Evolutionary conservation across 2,113 vertebrate genomes (phyloP).

Genomic region (Numida meleagris): DNA sequence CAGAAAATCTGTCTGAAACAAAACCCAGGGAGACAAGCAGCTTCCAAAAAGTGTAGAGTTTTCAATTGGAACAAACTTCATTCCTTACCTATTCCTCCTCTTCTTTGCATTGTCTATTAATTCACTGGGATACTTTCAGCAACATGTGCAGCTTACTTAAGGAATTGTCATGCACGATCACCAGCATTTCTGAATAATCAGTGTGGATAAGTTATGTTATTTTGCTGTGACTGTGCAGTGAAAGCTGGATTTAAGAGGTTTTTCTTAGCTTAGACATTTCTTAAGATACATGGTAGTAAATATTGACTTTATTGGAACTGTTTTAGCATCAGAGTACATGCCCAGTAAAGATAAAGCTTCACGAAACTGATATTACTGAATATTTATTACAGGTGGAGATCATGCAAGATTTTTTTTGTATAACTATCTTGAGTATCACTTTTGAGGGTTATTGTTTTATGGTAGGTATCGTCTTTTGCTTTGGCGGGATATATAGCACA

Average conservation of each 20-base stretch:
- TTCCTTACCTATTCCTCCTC: not conserved
- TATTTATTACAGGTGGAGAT: not conserved
- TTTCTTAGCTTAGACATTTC: not conserved
- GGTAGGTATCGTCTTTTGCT: rapidly evolving
- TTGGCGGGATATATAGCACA: not conserved
- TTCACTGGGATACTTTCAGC: not conserved
- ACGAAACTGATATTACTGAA: not conserved
- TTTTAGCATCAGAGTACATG: not conserved
- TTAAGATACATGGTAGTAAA: not conserved
- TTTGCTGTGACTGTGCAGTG: not conserved
- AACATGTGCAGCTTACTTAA: not conserved
- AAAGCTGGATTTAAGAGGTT: not conserved
- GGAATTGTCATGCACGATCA: not conserved
- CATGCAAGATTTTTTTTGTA: not conserved
- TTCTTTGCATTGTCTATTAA: not conserved
- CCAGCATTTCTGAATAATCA: not conserved
- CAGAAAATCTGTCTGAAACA: not conserved
- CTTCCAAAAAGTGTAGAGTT: not conserved
- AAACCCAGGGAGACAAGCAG: not conserved
- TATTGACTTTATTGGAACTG: not conserved
- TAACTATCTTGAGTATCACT: not conserved
- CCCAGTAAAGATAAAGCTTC: not conserved
- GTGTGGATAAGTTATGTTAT: not conserved
- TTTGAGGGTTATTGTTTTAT: not conserved
- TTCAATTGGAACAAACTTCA: not conserved